These are phyloP conservation scores for Hydra vulgaris DNA, from an alignment of 30 jellyfish, hydroid and myxozoan species.

Conservation along the genomic window DNA sequence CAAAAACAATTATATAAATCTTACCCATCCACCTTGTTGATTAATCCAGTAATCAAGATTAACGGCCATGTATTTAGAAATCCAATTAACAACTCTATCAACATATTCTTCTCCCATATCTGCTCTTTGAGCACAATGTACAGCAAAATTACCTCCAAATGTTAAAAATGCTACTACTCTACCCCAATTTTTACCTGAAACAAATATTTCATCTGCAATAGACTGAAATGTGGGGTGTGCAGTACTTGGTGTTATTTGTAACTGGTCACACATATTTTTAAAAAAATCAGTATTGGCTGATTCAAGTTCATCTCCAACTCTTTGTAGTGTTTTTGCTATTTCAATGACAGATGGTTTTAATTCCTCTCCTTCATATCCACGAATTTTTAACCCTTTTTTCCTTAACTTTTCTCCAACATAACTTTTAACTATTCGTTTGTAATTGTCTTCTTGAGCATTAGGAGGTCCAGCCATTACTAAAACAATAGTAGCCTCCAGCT, in stretches of 20 bases:
- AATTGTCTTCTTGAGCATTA: slow-evolving; percentile 25
- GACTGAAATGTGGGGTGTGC: slow-evolving; percentile 89
- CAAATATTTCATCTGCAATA: slow-evolving; percentile 72
- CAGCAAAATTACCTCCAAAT: slow-evolving; percentile 71
- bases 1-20: no score
- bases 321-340: slow-evolving; percentile 53
- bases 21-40: slow-evolving; percentile 75
- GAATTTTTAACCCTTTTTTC: slow-evolving; percentile 28
- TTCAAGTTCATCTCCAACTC: slow-evolving; percentile 85
- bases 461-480: slow-evolving; percentile 73
- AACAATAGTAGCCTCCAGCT: slow-evolving; percentile 10
- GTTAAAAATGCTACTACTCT: slow-evolving; percentile 76
- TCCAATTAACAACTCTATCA: slow-evolving; percentile 69
- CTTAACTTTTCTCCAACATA: slow-evolving; percentile 62
- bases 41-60: slow-evolving; percentile 53
- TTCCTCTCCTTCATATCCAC: slow-evolving; percentile 72
- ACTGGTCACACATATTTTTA: slow-evolving; percentile 64
- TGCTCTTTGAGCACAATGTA: slow-evolving; percentile 56
- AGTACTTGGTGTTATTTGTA: slow-evolving; percentile 55
- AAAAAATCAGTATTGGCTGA: slow-evolving; percentile 43
- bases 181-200: slow-evolving; percentile 82
- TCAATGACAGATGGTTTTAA: slow-evolving; percentile 17
- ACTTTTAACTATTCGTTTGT: slow-evolving; percentile 46
- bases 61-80: slow-evolving; percentile 55
- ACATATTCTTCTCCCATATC: slow-evolving; percentile 69